Conservation (phyloP, 2,888 invertebrate species). For the Galerucella pusilla region DNA sequence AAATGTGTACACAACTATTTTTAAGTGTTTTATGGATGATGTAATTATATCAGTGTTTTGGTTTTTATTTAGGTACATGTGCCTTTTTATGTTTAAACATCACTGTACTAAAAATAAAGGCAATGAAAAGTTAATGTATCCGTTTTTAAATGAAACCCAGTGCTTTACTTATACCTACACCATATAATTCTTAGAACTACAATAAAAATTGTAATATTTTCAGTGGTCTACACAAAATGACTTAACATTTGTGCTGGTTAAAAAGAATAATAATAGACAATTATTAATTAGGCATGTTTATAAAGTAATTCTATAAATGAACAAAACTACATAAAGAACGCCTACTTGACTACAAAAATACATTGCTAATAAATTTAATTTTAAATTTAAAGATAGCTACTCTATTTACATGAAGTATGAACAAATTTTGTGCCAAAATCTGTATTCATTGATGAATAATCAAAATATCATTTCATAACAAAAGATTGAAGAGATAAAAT, state of each 20-base stretch:
- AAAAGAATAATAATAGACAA: background rate
- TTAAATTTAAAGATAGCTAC: constrained; percentile 17
- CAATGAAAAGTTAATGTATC: background rate
- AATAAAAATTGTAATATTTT: background rate
- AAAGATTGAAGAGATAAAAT: constrained; percentile 8
- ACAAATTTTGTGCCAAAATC: constrained; percentile 16
- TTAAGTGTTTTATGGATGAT: constrained; percentile 1
- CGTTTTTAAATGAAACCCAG: background rate
- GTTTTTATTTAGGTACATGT: background rate
- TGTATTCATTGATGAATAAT: constrained; percentile 9
- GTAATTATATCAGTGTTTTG: background rate
- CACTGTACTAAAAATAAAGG: background rate
- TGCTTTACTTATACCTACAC: background rate
- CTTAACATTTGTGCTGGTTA: background rate
- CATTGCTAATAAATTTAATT: constrained; percentile 27
- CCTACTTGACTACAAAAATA: constrained; percentile 34
- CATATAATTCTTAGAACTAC: background rate
- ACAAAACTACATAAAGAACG: constrained; percentile 23
- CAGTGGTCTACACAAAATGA: background rate
- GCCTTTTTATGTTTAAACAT: background rate
- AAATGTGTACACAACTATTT: background rate
- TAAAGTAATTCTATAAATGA: constrained; percentile 22
- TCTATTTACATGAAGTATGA: constrained; percentile 12
- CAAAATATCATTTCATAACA: constrained; percentile 12
- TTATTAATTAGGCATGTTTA: background rate